Evolutionary conservation across 2,888 invertebrate species (phyloP).

Genomic region (Papilio protenor): DNA sequence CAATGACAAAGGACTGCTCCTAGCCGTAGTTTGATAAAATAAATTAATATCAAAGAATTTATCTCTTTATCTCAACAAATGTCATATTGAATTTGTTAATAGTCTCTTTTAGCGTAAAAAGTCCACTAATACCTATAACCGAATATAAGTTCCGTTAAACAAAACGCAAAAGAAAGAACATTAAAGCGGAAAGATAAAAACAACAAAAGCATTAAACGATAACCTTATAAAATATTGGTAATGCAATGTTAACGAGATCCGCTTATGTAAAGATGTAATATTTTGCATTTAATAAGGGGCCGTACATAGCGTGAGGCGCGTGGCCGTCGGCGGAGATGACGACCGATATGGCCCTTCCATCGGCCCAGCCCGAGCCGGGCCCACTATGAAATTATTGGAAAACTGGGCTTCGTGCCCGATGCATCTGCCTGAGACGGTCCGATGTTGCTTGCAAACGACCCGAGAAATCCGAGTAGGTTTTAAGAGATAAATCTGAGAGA

Average conservation of each 20-base stretch:
- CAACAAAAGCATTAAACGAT: slow-evolving; percentile 58
- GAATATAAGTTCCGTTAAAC: not conserved
- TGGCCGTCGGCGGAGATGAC: slow-evolving; percentile 78
- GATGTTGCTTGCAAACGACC: slow-evolving; percentile 73
- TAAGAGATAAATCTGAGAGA: slow-evolving; percentile 76
- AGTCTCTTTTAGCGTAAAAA: too few species aligned
- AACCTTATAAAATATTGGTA: slow-evolving; percentile 72
- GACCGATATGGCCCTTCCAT: slow-evolving; percentile 71
- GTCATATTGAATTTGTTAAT: too few species aligned
- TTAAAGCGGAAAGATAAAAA: slow-evolving; percentile 47
- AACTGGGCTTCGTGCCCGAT: slow-evolving; percentile 79
- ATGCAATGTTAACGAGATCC: slow-evolving; percentile 79
- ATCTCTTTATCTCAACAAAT: too few species aligned
- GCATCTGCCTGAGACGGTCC: slow-evolving; percentile 66
- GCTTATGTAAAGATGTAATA: slow-evolving; percentile 75
- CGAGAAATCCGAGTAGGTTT: slow-evolving; percentile 71
- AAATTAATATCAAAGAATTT: too few species aligned
- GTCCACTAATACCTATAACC: too few species aligned
- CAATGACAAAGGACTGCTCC: too few species aligned
- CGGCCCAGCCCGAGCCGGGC: slow-evolving; percentile 61
- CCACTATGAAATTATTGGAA: slow-evolving; percentile 80
- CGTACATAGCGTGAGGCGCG: slow-evolving; percentile 64
- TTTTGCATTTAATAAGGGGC: slow-evolving; percentile 82
- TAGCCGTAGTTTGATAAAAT: too few species aligned
- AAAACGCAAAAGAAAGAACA: slow-evolving; percentile 4